These are phyloP conservation scores for Drosophila emarginata DNA, from an alignment of 2,888 invertebrate species.

Conservation along the genomic window DNA sequence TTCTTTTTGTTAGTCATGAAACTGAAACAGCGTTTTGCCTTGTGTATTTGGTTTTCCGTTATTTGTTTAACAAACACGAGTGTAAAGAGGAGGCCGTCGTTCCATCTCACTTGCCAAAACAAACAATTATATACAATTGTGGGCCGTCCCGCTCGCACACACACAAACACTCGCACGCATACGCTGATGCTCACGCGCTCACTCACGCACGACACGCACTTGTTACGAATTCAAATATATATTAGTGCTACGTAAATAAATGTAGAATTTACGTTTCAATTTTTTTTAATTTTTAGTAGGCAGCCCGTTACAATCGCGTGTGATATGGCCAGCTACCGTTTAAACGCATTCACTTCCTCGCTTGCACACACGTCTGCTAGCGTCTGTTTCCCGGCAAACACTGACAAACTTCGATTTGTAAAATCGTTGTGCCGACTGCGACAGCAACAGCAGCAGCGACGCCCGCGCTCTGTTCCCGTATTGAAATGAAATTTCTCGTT, in stretches of 20 bases:
- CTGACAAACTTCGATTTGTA: conserved; percentile 82
- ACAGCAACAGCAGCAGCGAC: conserved; percentile 17
- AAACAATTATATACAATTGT: conserved; percentile 32
- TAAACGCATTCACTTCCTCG: conserved; percentile 51
- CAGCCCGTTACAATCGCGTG: conserved; percentile 43
- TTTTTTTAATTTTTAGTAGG: conserved; percentile 16
- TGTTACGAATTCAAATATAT: conserved; percentile 33
- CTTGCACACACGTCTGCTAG: conserved; percentile 57
- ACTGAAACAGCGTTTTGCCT: conserved; percentile 33
- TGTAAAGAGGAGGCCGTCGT: not conserved
- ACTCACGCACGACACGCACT: conserved; percentile 29
- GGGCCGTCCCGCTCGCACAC: conserved; percentile 18
- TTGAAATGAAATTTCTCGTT: conserved; percentile 80
- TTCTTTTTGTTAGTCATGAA: conserved; percentile 9
- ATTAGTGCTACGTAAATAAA: conserved; percentile 52
- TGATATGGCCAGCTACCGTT: conserved; percentile 38
- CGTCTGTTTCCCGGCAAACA: conserved; percentile 78
- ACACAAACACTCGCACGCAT: conserved; percentile 13
- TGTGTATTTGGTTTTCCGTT: conserved; percentile 43
- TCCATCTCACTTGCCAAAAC: conserved; percentile 35
- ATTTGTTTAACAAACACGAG: conserved; percentile 63
- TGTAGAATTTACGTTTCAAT: conserved; percentile 41
- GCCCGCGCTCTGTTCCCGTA: conserved; percentile 45
- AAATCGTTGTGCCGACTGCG: conserved; percentile 32
- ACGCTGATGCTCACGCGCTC: conserved; percentile 1